Conservation (phyloP, 2,797 vertebrate genomes). For the Hydrophis major region DNA sequence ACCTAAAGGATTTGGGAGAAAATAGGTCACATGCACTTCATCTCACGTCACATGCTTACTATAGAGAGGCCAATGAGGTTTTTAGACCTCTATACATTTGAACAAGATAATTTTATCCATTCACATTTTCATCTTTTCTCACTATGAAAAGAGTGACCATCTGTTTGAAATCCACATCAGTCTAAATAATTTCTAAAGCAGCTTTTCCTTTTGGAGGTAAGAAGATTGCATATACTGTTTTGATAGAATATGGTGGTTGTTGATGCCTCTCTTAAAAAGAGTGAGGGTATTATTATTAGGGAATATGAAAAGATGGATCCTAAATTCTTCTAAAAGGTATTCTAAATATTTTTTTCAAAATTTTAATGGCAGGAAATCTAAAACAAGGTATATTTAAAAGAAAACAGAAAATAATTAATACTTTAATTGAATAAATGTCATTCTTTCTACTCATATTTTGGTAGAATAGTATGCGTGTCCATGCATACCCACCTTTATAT, state of each 20-base stretch:
- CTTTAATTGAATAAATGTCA: accelerated
- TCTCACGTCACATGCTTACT: slow-evolving; percentile 76
- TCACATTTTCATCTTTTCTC: slow-evolving; percentile 78
- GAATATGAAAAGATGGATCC: slow-evolving; percentile 22
- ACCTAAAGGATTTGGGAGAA: slow-evolving; percentile 73
- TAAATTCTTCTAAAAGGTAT: slow-evolving; percentile 23
- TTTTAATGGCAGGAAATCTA: not conserved
- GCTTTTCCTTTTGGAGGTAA: slow-evolving; percentile 73
- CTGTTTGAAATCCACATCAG: slow-evolving; percentile 68
- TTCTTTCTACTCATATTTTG: not conserved
- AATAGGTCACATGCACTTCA: slow-evolving; percentile 78
- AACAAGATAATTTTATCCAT: slow-evolving; percentile 70
- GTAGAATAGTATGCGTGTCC: not conserved
- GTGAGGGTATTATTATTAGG: not conserved
- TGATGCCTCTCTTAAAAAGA: not conserved
- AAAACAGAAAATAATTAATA: not conserved
- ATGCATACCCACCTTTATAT: not conserved
- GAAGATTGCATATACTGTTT: slow-evolving; percentile 54
- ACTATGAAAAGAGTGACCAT: slow-evolving; percentile 73
- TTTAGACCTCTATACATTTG: slow-evolving; percentile 60
- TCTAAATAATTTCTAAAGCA: slow-evolving; percentile 45
- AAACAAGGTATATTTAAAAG: not conserved
- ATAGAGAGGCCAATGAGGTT: slow-evolving; percentile 78
- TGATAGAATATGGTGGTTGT: slow-evolving; percentile 39
- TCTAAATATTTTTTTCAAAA: slow-evolving; percentile 13